These are phyloP conservation scores for Leptinotarsa rubiginosa DNA, from an alignment of 2,888 invertebrate genomes.

Conservation along the genomic window DNA sequence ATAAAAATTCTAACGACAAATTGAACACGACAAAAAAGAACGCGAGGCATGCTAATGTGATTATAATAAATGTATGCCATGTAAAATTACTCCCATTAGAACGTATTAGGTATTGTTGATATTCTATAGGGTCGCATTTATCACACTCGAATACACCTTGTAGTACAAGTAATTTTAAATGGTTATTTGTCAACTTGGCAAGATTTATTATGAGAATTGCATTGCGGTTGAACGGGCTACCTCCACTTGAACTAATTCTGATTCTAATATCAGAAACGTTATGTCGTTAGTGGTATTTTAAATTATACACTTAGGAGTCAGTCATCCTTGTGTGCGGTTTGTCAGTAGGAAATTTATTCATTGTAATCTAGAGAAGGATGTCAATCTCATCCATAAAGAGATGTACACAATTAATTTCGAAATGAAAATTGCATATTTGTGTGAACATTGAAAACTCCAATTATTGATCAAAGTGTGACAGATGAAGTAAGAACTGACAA, in stretches of 20 bases:
- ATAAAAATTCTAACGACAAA: slow-evolving; percentile 29
- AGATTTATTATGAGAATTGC: slow-evolving; percentile 59
- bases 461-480: too few relatives aligned
- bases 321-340: slow-evolving; percentile 25
- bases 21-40: slow-evolving; percentile 23
- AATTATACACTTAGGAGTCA: slow-evolving; percentile 24
- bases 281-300: slow-evolving; percentile 37
- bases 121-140: slow-evolving; percentile 56
- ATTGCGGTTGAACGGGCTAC: slow-evolving; percentile 45
- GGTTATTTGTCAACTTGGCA: slow-evolving; percentile 56
- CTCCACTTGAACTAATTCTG: slow-evolving; percentile 47
- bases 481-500: too few relatives aligned
- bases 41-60: slow-evolving; percentile 49
- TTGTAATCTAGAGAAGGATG: slow-evolving; percentile 21
- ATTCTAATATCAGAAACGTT: slow-evolving; percentile 22
- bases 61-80: slow-evolving; percentile 56
- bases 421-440: slow-evolving; percentile 30
- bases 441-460: too few relatives aligned
- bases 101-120: slow-evolving; percentile 57
- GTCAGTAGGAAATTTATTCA: slow-evolving; percentile 20
- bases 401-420: slow-evolving; percentile 19
- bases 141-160: slow-evolving; percentile 55
- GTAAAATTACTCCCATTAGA: slow-evolving; percentile 57
- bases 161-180: slow-evolving; percentile 52
- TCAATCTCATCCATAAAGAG: slow-evolving; percentile 21